phyloP scores from a whole-genome alignment of 2,888 invertebrate species.

The Branchellion lobata region DNA sequence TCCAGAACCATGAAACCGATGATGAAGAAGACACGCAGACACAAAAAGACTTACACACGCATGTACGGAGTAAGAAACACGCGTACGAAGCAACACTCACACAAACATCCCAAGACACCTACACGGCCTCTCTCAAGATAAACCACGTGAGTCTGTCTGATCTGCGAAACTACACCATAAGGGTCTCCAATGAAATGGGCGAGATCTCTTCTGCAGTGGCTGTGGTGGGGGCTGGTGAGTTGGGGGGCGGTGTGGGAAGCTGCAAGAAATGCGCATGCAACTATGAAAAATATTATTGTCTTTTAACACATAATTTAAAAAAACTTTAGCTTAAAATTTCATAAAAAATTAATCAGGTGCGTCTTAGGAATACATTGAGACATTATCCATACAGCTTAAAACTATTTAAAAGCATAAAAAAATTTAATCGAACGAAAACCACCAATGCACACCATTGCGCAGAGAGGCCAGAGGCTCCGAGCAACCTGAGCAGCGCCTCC shows the following conservation, averaged over 20 bases:
- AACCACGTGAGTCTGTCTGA: not conserved
- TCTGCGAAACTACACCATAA: not conserved
- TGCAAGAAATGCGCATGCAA: too few species aligned
- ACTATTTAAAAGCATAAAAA: not conserved
- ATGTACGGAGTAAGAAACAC: not conserved
- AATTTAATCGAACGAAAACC: not conserved
- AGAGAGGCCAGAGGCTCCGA: conserved; percentile 7
- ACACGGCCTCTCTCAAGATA: not conserved
- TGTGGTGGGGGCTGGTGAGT: conserved; percentile 2
- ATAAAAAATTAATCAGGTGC: not conserved
- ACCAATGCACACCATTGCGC: not conserved
- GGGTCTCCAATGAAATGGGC: not conserved
- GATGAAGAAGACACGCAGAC: not conserved
- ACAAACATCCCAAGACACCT: not conserved
- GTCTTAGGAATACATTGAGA: too few species aligned
- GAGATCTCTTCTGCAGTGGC: not conserved
- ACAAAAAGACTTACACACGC: not conserved
- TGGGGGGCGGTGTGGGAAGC: too few species aligned
- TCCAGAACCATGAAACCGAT: not conserved
- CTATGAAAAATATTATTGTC: conserved; percentile 4
- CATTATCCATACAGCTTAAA: too few species aligned
- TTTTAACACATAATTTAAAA: not conserved
- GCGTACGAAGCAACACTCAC: not conserved
- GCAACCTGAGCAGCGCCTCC: conserved; percentile 1
- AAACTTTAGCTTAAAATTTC: conserved; percentile 9